phyloP scores from a whole-genome alignment of 2,888 invertebrate species.

The Eupithecia tripunctaria region DNA sequence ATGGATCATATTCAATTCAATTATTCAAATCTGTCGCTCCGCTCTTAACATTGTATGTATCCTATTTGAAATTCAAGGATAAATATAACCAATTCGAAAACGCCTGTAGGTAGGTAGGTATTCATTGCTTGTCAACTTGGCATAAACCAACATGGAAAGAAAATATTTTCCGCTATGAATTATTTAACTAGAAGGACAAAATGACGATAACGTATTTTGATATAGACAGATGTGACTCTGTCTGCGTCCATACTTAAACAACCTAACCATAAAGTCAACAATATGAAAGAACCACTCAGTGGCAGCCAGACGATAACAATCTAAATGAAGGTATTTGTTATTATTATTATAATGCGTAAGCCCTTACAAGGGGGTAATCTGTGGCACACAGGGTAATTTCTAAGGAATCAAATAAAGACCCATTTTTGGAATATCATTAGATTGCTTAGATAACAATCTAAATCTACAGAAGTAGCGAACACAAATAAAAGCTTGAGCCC shows the following conservation, averaged over 20 bases:
- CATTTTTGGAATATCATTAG: no score
- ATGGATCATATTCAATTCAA: background rate
- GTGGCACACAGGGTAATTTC: no score
- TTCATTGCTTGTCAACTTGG: conserved; percentile 19
- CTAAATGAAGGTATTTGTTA: no score
- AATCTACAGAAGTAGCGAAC: no score
- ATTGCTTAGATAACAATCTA: no score
- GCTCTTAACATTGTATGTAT: background rate
- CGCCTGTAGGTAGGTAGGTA: no score
- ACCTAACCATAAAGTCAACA: background rate
- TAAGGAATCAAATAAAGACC: no score
- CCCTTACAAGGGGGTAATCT: no score
- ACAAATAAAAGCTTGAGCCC: no score
- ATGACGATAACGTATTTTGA: background rate
- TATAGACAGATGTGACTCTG: background rate
- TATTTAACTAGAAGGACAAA: background rate
- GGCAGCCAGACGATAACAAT: no score
- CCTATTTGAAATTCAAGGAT: conserved; percentile 38
- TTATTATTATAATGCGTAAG: no score
- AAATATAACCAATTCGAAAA: conserved; percentile 21
- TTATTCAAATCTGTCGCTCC: no score
- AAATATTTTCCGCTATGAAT: conserved; percentile 1
- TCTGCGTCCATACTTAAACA: background rate
- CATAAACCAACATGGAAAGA: background rate
- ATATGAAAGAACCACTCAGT: background rate